These are phyloP conservation scores for Emberiza fucata DNA, from an alignment of 2,113 vertebrate genomes.

Conservation along the genomic window DNA sequence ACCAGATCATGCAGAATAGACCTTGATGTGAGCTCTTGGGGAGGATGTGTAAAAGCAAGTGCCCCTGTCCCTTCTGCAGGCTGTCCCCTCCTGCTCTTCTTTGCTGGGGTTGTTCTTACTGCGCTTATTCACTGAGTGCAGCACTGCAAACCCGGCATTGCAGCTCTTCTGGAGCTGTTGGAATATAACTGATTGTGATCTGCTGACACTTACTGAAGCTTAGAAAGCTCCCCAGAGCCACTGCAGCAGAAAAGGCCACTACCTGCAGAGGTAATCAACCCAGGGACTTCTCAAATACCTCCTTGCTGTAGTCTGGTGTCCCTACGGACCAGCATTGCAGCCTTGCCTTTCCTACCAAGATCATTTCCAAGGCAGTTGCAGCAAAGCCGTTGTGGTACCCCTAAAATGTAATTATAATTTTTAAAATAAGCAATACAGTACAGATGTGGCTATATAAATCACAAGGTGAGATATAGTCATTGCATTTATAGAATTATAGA, in stretches of 20 bases:
- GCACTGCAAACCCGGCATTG: fast-evolving
- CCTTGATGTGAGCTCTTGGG: background rate
- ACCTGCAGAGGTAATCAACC: background rate
- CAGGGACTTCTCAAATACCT: background rate
- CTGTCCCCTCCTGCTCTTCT: background rate
- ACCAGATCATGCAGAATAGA: background rate
- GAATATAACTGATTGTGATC: background rate
- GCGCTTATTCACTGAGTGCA: background rate
- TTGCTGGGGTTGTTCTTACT: background rate
- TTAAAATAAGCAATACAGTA: background rate
- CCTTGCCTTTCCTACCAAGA: background rate
- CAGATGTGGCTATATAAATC: background rate
- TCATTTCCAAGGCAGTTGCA: background rate
- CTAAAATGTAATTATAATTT: background rate
- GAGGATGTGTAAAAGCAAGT: background rate
- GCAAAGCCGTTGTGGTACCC: background rate
- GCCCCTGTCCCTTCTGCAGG: background rate
- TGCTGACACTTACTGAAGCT: background rate
- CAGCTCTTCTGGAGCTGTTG: background rate
- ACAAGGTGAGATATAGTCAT: background rate
- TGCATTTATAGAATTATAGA: background rate
- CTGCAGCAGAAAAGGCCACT: background rate
- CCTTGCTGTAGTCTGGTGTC: background rate
- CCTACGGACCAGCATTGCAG: background rate
- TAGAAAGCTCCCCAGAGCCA: background rate